phyloP scores from a whole-genome alignment of 2,113 vertebrate genomes.

The Dasyprocta punctata region DNA sequence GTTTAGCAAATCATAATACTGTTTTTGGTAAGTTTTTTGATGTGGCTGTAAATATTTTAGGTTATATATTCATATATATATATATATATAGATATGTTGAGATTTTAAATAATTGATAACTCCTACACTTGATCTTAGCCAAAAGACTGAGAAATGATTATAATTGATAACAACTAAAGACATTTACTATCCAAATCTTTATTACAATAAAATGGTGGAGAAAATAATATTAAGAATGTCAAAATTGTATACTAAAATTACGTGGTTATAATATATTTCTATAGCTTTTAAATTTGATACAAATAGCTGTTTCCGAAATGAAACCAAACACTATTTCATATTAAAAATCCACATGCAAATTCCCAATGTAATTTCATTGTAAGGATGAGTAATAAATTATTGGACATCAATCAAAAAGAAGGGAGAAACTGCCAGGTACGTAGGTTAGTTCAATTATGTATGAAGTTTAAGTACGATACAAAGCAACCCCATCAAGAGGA shows the following conservation, averaged over 20 bases:
- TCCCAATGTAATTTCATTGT: background rate
- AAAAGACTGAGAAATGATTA: background rate
- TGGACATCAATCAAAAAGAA: background rate
- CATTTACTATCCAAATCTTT: background rate
- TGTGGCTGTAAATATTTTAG: background rate
- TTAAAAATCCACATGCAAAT: background rate
- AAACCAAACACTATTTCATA: background rate
- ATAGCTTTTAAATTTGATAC: background rate
- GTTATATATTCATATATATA: too few species aligned
- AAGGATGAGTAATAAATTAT: background rate
- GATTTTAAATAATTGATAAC: background rate
- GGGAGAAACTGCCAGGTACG: background rate
- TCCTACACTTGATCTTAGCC: too few species aligned
- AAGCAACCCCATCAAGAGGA: background rate
- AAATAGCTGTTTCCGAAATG: background rate
- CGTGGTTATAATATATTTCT: background rate
- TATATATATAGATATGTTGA: background rate
- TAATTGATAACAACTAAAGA: background rate
- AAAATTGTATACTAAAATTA: background rate
- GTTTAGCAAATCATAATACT: background rate
- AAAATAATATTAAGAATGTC: background rate
- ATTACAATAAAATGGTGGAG: background rate
- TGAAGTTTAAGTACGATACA: background rate
- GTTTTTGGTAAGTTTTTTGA: background rate
- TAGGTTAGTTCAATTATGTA: background rate